These are phyloP conservation scores for Phlogophora meticulosa DNA, from an alignment of 2,888 invertebrate species.

Conservation along the genomic window DNA sequence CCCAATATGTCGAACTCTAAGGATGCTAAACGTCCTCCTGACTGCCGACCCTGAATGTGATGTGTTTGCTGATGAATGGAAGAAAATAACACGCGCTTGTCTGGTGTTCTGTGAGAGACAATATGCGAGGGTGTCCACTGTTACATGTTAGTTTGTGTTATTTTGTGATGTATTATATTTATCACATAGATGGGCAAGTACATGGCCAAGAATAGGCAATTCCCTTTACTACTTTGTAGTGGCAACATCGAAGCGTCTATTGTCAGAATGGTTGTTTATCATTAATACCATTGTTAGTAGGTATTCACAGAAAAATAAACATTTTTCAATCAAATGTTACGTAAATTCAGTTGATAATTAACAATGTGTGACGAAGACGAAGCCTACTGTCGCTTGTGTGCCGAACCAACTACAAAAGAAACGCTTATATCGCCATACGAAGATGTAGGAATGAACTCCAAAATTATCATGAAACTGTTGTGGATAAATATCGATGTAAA, in stretches of 20 bases:
- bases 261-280: slow-evolving; percentile 73
- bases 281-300: slow-evolving; percentile 36
- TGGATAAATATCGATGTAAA: slow-evolving; percentile 87
- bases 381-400: slow-evolving; percentile 85
- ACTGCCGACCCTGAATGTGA: too few species aligned
- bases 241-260: slow-evolving; percentile 58
- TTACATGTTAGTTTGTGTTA: too few species aligned
- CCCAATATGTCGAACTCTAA: too few species aligned
- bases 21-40: too few species aligned
- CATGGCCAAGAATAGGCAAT: too few species aligned
- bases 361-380: slow-evolving; percentile 80
- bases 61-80: too few species aligned
- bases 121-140: too few species aligned
- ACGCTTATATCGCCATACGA: slow-evolving; percentile 82
- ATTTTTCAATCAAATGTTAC: slow-evolving; percentile 40
- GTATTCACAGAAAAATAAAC: slow-evolving; percentile 32
- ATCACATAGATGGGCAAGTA: too few species aligned
- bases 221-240: too few species aligned
- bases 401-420: slow-evolving; percentile 81
- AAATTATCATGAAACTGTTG: slow-evolving; percentile 81
- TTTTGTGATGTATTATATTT: too few species aligned
- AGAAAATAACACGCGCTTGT: too few species aligned
- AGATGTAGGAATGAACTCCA: slow-evolving; percentile 81
- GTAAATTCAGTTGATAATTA: slow-evolving; percentile 47
- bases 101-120: too few species aligned